Evolutionary conservation across 2,888 invertebrate genomes (phyloP), one percentile per base, ranked within the genome.

Genomic region (Ophion ellenae): DNA sequence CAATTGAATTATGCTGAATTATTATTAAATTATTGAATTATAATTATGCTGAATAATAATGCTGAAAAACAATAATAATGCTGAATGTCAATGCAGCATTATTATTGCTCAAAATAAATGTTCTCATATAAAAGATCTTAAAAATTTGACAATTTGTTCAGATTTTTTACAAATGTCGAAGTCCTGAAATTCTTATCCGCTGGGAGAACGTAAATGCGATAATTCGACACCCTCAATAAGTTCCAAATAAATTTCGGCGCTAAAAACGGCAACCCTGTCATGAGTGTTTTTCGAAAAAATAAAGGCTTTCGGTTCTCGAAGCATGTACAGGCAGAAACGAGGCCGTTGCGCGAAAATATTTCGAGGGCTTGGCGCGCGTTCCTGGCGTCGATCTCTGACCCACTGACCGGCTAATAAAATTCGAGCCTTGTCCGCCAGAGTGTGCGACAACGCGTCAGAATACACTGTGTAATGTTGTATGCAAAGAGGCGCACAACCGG

Each of bases 381-480:
- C 76, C 47, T 14, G 47, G 40, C 85, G 79, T 73, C 85, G 85
- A 85, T 85, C 80, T 83, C 80, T 80, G 85, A 87, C 86, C 86
- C 79, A 87, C 86, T 87, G 85, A 87, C 86, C 86, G 83, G 81
- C 61, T 47, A 47, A 47, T 70, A 81, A 85, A 83, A 85, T 83
- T 73, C 76, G 85, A 83, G 74, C 53, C 17, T n/a, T 71, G 10
- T 24, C n/a, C 59, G 40, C 28, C 32, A 45, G 70, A 67, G 24
- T 9, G 53, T 67, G 57, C 57, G 66, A 53, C 53, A 40, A 47
- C 36, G 40, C 20, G 64, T 66, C 57, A 40, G 36, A 61, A 66
- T 67, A 69, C 59, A 70, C 28, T 57, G 28, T 45, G 67, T 77
- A 47, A 47, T 10, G 47, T 47, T 14, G 47, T 10, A 67, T 67